Evolutionary conservation across 2,888 invertebrate species (phyloP).

Genomic region (Monochamus alternatus): DNA sequence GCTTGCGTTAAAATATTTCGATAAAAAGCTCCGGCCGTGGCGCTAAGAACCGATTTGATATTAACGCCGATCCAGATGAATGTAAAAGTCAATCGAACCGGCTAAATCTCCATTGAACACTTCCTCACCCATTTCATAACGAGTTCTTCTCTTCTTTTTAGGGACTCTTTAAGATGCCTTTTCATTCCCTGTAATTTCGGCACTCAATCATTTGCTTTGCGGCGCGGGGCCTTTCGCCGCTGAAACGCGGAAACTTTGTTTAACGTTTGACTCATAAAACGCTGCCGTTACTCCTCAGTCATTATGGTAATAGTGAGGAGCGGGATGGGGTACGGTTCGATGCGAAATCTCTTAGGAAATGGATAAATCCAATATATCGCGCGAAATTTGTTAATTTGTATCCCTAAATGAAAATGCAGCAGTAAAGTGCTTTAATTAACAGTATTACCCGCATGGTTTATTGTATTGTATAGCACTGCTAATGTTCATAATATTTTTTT

Average conservation of each 20-base stretch:
- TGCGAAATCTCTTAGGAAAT: too few relatives aligned
- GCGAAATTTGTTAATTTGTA: too few relatives aligned
- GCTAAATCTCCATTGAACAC: conserved; percentile 51
- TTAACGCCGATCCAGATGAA: conserved; percentile 55
- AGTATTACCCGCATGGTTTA: too few relatives aligned
- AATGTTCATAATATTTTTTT: too few relatives aligned
- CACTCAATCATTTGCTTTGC: conserved; percentile 49
- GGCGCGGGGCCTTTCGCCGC: conserved; percentile 25
- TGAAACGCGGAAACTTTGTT: conserved; percentile 42
- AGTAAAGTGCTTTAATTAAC: too few relatives aligned
- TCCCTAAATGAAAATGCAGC: too few relatives aligned
- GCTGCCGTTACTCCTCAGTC: conserved; percentile 37
- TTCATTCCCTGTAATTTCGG: conserved; percentile 44
- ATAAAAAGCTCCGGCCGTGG: conserved; percentile 43
- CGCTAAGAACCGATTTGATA: conserved; percentile 50
- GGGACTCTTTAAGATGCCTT: conserved; percentile 41
- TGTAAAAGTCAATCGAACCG: conserved; percentile 56
- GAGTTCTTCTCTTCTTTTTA: conserved; percentile 46
- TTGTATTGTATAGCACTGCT: too few relatives aligned
- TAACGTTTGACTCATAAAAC: conserved; percentile 42
- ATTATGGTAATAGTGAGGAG: conserved; percentile 32
- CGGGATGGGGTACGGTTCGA: neutral
- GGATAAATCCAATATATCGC: too few relatives aligned
- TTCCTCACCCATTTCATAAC: conserved; percentile 49
- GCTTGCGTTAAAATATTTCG: conserved; percentile 37